Base-by-base conservation (phyloP, 2,113 vertebrate species). In the Motacilla tschutschensis region DNA sequence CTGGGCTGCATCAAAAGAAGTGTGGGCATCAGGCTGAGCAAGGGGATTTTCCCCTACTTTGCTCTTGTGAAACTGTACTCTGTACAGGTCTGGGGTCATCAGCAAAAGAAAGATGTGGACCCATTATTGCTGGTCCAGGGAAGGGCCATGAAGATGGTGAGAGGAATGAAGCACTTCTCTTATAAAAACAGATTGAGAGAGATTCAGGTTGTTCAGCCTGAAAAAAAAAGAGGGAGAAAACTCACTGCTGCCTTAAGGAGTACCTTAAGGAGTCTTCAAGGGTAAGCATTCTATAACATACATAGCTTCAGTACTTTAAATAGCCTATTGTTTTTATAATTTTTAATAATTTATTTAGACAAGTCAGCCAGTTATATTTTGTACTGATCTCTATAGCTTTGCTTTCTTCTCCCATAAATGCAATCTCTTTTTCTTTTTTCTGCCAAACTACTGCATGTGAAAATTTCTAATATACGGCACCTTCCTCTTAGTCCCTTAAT, bases 61-160 rank as follows among this genome's bases (percentile, higher is more conserved):
- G 14, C 55, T 33, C 35, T 41, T 40, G 18, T 25, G 48, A 47
- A 16, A 41, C 24, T 0, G 1, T 41, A 21, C 25, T 55, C 8
- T 21, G 20, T 41, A 40, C 29, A 55, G 5, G 25, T 70, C 35
- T 35, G 35, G 11, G 5, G 9, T 47, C 14, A 47, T 17, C 25
- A 77, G 41, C 63, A 41, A 33, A 47, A 26, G 16, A 60, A 69
- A 69, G 11, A 54, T 5, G 3, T 31, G 47, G 19, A 47, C 16
- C 10, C 0, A 0, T 14, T 36, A 40, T 8, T n/a, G 10, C 24
- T 8, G 8, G 10, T 25, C 40, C 40, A 46, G 40, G 21, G 20
- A 60, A 47, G 9, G 29, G 35, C 9, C 7, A 21, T 9, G 35
- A 44, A 59, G 54, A 28, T 44, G 46, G 33, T 44, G 12, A 83